These are phyloP conservation scores for Danaus melanippus DNA, from an alignment of 1,140 invertebrate genomes.

Conservation along the genomic window DNA sequence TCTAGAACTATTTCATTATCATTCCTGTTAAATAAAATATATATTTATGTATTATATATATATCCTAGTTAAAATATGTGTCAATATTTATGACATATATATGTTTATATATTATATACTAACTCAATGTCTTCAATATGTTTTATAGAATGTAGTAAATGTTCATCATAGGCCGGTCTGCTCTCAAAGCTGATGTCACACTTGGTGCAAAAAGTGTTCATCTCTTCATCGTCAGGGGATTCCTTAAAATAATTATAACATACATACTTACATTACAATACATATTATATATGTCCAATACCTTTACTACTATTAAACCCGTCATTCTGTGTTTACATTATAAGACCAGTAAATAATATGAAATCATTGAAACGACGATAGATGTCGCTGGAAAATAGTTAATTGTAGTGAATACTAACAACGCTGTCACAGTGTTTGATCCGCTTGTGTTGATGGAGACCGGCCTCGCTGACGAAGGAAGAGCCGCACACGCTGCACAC, in stretches of 20 bases:
- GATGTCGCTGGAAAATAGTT: no score
- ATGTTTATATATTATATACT: no score
- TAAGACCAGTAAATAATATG: no score
- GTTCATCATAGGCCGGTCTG: conserved; percentile 43
- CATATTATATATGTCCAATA: conserved; percentile 1
- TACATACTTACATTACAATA: not conserved
- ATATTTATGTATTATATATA: no score
- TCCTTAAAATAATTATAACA: conserved; percentile 26
- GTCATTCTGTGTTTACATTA: no score
- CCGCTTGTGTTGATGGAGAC: conserved; percentile 38
- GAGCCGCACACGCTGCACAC: conserved; percentile 47
- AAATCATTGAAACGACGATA: no score
- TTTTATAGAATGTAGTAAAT: conserved; percentile 47
- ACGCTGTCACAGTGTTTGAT: conserved; percentile 35
- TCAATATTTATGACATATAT: no score
- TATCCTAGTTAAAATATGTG: no score
- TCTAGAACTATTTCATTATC: no score
- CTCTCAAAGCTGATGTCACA: conserved; percentile 52
- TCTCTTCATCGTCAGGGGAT: conserved; percentile 39
- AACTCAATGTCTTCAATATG: conserved; percentile 36
- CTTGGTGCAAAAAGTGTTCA: conserved; percentile 39
- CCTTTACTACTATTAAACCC: no score
- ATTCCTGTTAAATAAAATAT: no score
- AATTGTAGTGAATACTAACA: conserved; percentile 8
- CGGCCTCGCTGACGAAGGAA: conserved; percentile 44